These are phyloP conservation scores for Adrianichthys oophorus DNA, from an alignment of 2,797 vertebrate genomes.

Conservation along the genomic window DNA sequence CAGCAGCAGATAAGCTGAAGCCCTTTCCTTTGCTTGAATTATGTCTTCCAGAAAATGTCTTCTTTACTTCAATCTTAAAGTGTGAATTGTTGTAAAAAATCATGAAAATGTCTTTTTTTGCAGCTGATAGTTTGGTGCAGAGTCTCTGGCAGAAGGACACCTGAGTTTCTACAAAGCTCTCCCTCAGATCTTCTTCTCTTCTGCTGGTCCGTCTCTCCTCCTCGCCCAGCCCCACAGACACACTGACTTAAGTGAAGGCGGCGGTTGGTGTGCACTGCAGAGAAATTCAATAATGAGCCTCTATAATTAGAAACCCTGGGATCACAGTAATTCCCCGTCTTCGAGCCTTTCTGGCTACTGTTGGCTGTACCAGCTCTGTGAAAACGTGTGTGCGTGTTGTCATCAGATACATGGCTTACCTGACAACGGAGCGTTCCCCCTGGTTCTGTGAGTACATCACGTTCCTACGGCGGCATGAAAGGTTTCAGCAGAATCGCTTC, in stretches of 20 bases:
- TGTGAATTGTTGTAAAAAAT: conserved; percentile 25
- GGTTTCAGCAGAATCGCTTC: neutral
- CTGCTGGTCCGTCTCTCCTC: conserved; percentile 8
- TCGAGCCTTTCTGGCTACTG: conserved; percentile 38
- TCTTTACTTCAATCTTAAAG: conserved; percentile 18
- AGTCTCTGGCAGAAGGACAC: conserved; percentile 31
- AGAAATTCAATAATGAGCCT: conserved; percentile 60
- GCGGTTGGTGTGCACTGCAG: conserved; percentile 35
- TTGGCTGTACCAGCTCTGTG: conserved; percentile 33
- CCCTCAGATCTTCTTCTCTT: conserved; percentile 1
- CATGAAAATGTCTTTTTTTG: conserved; percentile 17
- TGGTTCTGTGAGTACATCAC: conserved; percentile 12
- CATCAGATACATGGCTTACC: conserved; percentile 39
- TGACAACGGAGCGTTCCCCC: conserved; percentile 15
- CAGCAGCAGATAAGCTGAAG: no score
- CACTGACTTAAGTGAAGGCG: no score
- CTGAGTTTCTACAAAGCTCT: conserved; percentile 33
- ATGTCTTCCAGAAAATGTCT: conserved; percentile 21
- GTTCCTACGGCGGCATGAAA: conserved; percentile 1
- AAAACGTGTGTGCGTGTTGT: conserved; percentile 37
- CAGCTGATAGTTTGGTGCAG: conserved; percentile 15
- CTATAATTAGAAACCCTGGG: conserved; percentile 69
- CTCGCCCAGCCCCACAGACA: conserved; percentile 1
- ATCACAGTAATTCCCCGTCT: conserved; percentile 36
- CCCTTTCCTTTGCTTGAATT: no score